Evolutionary conservation across 2,113 vertebrate species (phyloP).

Genomic region (Rattus rattus): DNA sequence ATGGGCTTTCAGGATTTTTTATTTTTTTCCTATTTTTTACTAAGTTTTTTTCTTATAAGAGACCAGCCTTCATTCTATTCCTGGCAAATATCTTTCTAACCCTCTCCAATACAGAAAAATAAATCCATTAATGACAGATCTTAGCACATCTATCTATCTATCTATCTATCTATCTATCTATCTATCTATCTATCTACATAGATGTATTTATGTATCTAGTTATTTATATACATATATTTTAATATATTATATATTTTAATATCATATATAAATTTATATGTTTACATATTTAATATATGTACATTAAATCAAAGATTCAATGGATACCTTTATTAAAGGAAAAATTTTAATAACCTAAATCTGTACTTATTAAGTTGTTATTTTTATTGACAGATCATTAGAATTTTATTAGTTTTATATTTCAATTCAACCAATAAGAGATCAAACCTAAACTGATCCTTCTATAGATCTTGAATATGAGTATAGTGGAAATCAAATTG

Average conservation of each 20-base stretch:
- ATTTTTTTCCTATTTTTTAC: neutral
- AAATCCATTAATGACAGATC: neutral
- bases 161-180: too few relatives aligned
- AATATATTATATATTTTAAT: too few relatives aligned
- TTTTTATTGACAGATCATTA: neutral
- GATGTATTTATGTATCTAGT: too few relatives aligned
- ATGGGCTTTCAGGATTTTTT: neutral
- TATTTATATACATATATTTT: too few relatives aligned
- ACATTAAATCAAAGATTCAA: neutral
- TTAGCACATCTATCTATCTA: too few relatives aligned
- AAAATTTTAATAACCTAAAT: neutral
- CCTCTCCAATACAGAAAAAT: neutral
- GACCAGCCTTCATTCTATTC: neutral
- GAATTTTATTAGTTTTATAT: neutral
- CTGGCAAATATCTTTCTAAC: neutral
- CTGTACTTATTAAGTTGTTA: neutral
- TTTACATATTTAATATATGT: too few relatives aligned
- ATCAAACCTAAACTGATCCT: neutral
- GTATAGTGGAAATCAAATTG: neutral
- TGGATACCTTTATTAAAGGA: neutral
- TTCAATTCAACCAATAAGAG: neutral
- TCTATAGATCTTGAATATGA: neutral
- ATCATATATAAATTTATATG: too few relatives aligned
- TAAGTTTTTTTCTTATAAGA: too few relatives aligned
- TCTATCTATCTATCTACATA: too few relatives aligned